phyloP scores from a whole-genome alignment of 2,113 vertebrate genomes.

The Dendropsophus ebraccatus region DNA sequence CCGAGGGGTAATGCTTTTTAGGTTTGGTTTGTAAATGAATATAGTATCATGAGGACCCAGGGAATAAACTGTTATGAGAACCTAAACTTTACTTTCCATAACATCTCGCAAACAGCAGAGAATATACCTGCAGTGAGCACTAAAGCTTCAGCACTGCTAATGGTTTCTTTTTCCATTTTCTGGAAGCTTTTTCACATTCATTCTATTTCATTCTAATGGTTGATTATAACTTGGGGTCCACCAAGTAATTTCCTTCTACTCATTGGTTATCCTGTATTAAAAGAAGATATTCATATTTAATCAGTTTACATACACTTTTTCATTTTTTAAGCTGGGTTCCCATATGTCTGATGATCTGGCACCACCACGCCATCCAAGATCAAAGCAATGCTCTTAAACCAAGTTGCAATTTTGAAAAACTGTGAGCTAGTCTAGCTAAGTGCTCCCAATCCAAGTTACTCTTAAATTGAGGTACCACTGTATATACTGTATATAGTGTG shows the following conservation, averaged over 20 bases:
- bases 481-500: too few relatives aligned
- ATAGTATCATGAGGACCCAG: background rate
- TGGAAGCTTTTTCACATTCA: background rate
- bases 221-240: background rate
- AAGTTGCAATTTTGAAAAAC: too few relatives aligned
- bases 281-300: background rate
- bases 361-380: too few relatives aligned
- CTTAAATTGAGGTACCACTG: too few relatives aligned
- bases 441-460: too few relatives aligned
- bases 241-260: too few relatives aligned
- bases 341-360: too few relatives aligned
- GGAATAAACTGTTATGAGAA: background rate
- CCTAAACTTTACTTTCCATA: background rate
- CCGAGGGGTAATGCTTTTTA: constrained; percentile 85
- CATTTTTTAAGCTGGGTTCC: too few relatives aligned
- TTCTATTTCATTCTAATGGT: background rate
- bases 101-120: background rate
- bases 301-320: too few relatives aligned
- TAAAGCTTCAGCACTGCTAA: background rate
- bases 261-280: background rate
- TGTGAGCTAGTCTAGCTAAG: too few relatives aligned
- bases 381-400: too few relatives aligned
- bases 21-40: background rate
- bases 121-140: background rate
- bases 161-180: too few relatives aligned